Evolutionary conservation across 2,797 vertebrate species (phyloP).

Genomic region (Pseudopleuronectes americanus): DNA sequence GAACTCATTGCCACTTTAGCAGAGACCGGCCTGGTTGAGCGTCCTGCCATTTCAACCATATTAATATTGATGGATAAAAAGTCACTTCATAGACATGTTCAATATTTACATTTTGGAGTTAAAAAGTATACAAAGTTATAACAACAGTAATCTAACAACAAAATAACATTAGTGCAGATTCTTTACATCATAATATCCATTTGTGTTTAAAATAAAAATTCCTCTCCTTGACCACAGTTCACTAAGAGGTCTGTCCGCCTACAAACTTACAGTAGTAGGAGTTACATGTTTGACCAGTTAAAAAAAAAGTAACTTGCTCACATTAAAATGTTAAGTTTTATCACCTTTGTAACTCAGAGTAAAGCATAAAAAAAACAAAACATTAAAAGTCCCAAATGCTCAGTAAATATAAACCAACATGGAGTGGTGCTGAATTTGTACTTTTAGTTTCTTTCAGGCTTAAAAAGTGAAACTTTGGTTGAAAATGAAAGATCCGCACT

Average conservation of each 20-base stretch:
- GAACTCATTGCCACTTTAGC: background rate
- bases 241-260: slow-evolving; percentile 8
- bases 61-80: background rate
- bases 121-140: slow-evolving; percentile 24
- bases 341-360: background rate
- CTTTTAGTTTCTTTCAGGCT: background rate
- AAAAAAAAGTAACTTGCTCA: slow-evolving; percentile 26
- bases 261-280: slow-evolving; percentile 18
- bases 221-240: background rate
- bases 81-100: background rate
- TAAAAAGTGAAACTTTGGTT: background rate
- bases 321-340: slow-evolving; percentile 11
- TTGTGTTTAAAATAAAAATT: slow-evolving; percentile 34
- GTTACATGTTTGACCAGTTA: slow-evolving; percentile 1
- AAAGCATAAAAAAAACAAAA: background rate
- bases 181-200: background rate
- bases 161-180: slow-evolving; percentile 34
- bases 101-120: slow-evolving; percentile 11
- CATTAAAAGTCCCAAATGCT: background rate
- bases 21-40: too few relatives aligned
- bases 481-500: slow-evolving; percentile 21
- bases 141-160: slow-evolving; percentile 20
- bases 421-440: background rate
- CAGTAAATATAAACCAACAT: background rate
- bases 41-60: background rate